Percentiles rank a stretch among this genome's conserved stretches.
These are phyloP conservation scores for Trachelus tabidus DNA, from an alignment of 2,888 invertebrate species.

Conservation along the genomic window DNA sequence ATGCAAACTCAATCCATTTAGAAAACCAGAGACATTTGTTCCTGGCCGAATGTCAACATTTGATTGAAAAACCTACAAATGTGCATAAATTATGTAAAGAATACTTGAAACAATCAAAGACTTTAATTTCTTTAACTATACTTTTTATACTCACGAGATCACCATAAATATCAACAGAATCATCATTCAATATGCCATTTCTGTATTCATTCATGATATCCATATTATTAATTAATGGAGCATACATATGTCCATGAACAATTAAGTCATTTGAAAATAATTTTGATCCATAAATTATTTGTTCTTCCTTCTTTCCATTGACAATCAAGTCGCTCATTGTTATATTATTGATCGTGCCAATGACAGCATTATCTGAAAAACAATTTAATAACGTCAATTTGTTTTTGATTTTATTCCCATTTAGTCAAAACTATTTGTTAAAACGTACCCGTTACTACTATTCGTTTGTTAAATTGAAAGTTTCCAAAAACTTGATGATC, in stretches of 20 bases:
- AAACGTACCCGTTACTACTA: slow-evolving; percentile 42
- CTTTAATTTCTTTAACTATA: not conserved
- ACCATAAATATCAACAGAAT: slow-evolving; percentile 44
- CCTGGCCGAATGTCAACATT: slow-evolving; percentile 25
- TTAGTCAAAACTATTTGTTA: not conserved
- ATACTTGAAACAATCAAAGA: not conserved
- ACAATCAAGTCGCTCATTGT: slow-evolving; percentile 39
- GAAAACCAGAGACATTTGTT: slow-evolving; percentile 25
- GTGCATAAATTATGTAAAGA: slow-evolving; percentile 1
- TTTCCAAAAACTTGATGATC: slow-evolving; percentile 35
- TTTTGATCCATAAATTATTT: slow-evolving; percentile 34
- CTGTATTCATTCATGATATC: slow-evolving; percentile 32
- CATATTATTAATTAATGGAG: slow-evolving; percentile 33
- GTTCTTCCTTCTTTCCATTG: slow-evolving; percentile 26
- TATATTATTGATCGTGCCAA: slow-evolving; percentile 42
- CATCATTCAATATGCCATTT: slow-evolving; percentile 35
- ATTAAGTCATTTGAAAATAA: slow-evolving; percentile 37
- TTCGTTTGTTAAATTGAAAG: slow-evolving; percentile 39
- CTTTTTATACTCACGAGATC: slow-evolving; percentile 39
- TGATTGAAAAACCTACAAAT: slow-evolving; percentile 38
- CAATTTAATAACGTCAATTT: not conserved
- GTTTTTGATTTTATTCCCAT: not conserved
- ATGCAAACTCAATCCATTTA: slow-evolving; percentile 35
- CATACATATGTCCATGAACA: slow-evolving; percentile 34
- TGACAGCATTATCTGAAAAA: slow-evolving; percentile 31